A percentile compares a stretch with the other conserved stretches of the same genome.
These are phyloP conservation scores for Nannoperca obscura DNA, from an alignment of 2,797 vertebrate genomes.

Conservation along the genomic window DNA sequence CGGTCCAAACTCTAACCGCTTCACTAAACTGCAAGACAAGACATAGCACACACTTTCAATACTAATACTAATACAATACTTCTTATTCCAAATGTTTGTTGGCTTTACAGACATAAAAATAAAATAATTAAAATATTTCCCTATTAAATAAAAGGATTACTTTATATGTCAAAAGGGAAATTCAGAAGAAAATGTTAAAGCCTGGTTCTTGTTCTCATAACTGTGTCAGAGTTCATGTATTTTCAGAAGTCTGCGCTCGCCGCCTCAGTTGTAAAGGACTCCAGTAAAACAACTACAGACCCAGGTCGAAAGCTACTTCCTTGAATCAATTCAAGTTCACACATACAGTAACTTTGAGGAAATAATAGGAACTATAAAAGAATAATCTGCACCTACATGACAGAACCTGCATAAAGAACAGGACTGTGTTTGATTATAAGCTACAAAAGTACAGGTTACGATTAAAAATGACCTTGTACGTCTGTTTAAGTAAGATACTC, in stretches of 20 bases:
- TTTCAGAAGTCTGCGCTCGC: not conserved
- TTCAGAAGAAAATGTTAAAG: not conserved
- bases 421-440: not conserved
- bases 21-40: constrained; percentile 88
- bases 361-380: not conserved
- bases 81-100: not conserved
- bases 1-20: constrained; percentile 92
- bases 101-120: not conserved
- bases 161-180: not conserved
- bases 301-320: not conserved
- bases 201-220: not conserved
- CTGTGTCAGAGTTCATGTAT: too few species aligned
- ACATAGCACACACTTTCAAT: not conserved
- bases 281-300: not conserved
- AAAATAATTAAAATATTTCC: not conserved
- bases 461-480: not conserved
- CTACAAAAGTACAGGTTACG: not conserved
- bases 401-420: not conserved
- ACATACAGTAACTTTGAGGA: not conserved
- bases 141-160: not conserved
- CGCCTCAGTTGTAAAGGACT: not conserved
- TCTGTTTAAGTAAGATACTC: not conserved
- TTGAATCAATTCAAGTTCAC: not conserved
- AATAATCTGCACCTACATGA: not conserved
- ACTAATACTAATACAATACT: too few species aligned